Evolutionary conservation across 1,140 invertebrate species (phyloP).

Genomic region (Sitophilus oryzae): DNA sequence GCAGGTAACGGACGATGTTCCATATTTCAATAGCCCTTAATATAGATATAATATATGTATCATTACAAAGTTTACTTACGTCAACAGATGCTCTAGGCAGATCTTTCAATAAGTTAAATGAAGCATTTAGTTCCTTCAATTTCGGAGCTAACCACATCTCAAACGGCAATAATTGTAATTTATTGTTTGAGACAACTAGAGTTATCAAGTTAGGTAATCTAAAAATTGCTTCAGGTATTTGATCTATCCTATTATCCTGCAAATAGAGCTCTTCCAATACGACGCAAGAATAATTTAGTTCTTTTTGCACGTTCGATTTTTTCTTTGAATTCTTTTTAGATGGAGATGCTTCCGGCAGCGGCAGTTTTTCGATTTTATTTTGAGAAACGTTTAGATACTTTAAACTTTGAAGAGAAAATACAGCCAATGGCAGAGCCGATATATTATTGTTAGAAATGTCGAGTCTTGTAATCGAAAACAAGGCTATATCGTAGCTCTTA

Average conservation of each 20-base stretch:
- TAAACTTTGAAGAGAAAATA: slow-evolving; percentile 77
- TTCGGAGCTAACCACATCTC: slow-evolving; percentile 87
- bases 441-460: slow-evolving; percentile 92
- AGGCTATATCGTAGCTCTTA: slow-evolving; percentile 62
- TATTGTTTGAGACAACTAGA: slow-evolving; percentile 91
- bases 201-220: slow-evolving; percentile 71
- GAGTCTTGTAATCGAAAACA: slow-evolving; percentile 87
- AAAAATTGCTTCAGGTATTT: slow-evolving; percentile 75
- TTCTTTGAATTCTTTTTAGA: slow-evolving; percentile 39
- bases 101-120: slow-evolving; percentile 82
- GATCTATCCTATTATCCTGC: slow-evolving; percentile 81
- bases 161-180: slow-evolving; percentile 77
- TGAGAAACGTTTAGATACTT: slow-evolving; percentile 80
- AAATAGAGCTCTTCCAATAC: slow-evolving; percentile 84
- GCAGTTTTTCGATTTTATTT: slow-evolving; percentile 76
- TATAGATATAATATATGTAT: not conserved
- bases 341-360: slow-evolving; percentile 43
- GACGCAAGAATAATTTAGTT: slow-evolving; percentile 58
- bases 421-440: slow-evolving; percentile 66
- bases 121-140: slow-evolving; percentile 83
- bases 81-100: slow-evolving; percentile 58
- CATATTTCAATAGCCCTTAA: too few relatives aligned
- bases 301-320: slow-evolving; percentile 39
- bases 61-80: slow-evolving; percentile 30
- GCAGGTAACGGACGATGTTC: too few relatives aligned